These are phyloP conservation scores for Orycteropus afer DNA, from an alignment of 2,113 vertebrate genomes.

Conservation along the genomic window DNA sequence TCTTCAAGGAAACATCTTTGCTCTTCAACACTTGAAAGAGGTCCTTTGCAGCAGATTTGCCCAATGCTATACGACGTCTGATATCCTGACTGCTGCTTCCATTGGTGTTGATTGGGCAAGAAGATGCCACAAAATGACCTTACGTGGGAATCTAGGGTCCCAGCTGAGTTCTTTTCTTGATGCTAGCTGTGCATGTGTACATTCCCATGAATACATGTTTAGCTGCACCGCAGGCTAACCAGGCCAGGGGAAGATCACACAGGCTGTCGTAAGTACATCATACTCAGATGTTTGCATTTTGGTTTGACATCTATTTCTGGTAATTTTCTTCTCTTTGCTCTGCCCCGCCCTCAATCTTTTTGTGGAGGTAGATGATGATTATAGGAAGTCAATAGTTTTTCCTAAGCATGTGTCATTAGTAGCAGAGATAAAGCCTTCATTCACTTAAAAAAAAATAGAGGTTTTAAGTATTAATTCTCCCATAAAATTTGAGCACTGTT, in stretches of 20 bases:
- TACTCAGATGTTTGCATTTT: neutral
- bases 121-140: neutral
- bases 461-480: neutral
- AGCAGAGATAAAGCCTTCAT: neutral
- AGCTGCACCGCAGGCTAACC: neutral
- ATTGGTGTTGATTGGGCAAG: too few relatives aligned
- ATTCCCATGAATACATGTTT: accelerated
- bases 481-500: neutral
- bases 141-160: neutral
- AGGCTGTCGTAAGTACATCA: neutral
- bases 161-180: neutral
- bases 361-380: neutral
- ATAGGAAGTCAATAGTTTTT: neutral
- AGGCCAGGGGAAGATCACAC: neutral
- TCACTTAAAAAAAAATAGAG: neutral
- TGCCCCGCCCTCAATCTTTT: neutral
- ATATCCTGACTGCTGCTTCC: too few relatives aligned
- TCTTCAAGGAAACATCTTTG: too few relatives aligned
- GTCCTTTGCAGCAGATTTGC: too few relatives aligned
- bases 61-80: too few relatives aligned
- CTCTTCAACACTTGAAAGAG: too few relatives aligned
- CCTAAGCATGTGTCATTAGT: neutral
- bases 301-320: constrained; percentile 28
- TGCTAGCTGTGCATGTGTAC: neutral
- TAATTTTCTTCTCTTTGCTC: neutral